Base-by-base conservation (phyloP, 1,140 invertebrate genomes). In the Sarcophaga bullata region DNA sequence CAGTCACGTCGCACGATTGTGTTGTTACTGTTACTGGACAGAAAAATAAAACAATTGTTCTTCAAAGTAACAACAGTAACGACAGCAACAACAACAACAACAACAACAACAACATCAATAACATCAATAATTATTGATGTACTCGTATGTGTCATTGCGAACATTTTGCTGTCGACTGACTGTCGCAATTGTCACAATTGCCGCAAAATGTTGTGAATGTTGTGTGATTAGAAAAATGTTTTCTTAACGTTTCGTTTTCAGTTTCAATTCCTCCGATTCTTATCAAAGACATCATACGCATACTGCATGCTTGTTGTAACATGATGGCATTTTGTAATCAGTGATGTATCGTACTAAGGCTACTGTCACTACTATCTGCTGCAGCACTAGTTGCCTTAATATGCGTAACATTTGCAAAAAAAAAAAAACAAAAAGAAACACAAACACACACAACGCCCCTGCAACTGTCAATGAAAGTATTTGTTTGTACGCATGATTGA, bases 391-490 rank as follows among this genome's bases (percentile, higher is more conserved):
- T 68, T 68, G 62, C 17, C 19, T 8, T 13, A n/a, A 58, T n/a
- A 58, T 58, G 54, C 54, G 17, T 68, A 68, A 68, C n/a, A 68
- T 68, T 68, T 68, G n/a, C n/a, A 37, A 37, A 37, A 37, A 19
- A 9, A 25, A 19, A 68, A 68, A 68, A n/a, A n/a, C n/a, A n/a
- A n/a, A n/a, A n/a, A n/a, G n/a, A n/a, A n/a, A n/a, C n/a, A n/a
- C n/a, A n/a, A n/a, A n/a, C n/a, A n/a, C n/a, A n/a, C n/a, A 25
- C 50, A 10, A 10, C 62, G 62, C 62, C 62, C 62, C 62, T 68
- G 62, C 17, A 68, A 68, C 62, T 68, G 62, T 68, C 62, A 68
- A 68, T 68, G 62, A 68, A 68, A 68, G 62, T 68, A 68, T 17
- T 68, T 19, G 62, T 25, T 68, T 68, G 62, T 19, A 68, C 62